Base-by-base conservation (phyloP, 2,113 vertebrate species). In the Rhea americana region DNA sequence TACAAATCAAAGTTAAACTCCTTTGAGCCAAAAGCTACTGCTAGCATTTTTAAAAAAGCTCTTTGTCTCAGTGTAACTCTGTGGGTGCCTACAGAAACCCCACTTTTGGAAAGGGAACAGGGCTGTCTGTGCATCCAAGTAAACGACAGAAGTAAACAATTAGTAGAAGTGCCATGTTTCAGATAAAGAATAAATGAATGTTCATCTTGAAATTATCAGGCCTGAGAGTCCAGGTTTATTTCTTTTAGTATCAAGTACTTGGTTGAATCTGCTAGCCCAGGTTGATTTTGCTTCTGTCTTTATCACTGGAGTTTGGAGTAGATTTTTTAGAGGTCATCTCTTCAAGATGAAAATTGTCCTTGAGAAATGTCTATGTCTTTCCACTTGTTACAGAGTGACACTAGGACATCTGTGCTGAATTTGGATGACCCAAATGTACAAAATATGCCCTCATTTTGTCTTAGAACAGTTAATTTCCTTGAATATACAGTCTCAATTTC, bases 71-170 rank as follows among this genome's bases (percentile, higher is more conserved):
- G 71, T 95, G 88, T 20, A 50, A 17, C 66, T 59, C 19, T 0
- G 1, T 1, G 7, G 25, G 10, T 4, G 2, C 1, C 71, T 47
- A 75, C 0, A 1, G 4, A 21, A 95, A 50, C 50, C 28, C 41
- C 50, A 65, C 26, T 47, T 93, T 95, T 22, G 93, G 91, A 39
- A 78, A 48, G 9, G 51, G 91, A 13, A 92, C 81, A n/a, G 89
- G 1, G 19, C 91, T 95, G 24, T 7, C 77, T 58, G 61, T 95
- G 70, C 55, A 61, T 53, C 66, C 95, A 94, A 85, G 93, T 96
- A 95, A 96, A 92, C 96, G 67, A 71, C 37, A 87, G 39, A 75
- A 79, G 72, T 18, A 16, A 43, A 25, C 22, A 30, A 13, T 8
- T 3, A 28, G 20, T 51, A 28, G 22, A 13, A 65, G 12, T 77